A percentile compares a stretch with the other conserved stretches of the same genome.
These are phyloP conservation scores for Ianthella basta DNA, from an alignment of 37 sponge, comb jelly and placozoan genomes.

Conservation along the genomic window DNA sequence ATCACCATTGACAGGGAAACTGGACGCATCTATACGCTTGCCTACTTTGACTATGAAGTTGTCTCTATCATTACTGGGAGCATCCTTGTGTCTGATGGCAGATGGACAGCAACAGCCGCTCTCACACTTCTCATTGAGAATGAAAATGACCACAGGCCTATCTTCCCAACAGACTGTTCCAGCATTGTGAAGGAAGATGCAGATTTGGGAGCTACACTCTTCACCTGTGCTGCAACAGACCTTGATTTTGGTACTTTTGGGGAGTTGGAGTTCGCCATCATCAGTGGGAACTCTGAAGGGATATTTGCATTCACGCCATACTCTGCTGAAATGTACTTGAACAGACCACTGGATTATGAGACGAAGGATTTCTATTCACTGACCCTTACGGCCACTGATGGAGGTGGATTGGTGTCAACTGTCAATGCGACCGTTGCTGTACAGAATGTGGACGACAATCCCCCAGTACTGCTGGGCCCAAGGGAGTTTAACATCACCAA, in stretches of 20 bases:
- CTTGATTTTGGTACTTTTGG: neutral
- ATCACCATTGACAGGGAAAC: neutral
- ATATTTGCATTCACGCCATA: conserved; percentile 11
- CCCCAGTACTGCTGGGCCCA: neutral
- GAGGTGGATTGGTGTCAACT: neutral
- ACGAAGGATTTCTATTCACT: neutral
- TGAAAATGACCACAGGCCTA: conserved; percentile 28
- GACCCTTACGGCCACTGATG: neutral
- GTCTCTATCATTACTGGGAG: neutral
- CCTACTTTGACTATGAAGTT: neutral
- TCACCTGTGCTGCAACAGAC: neutral
- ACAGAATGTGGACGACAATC: conserved; percentile 19
- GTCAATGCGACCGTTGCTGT: neutral
- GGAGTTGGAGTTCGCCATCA: neutral
- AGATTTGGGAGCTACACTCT: neutral
- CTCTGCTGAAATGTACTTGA: neutral
- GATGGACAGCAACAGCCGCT: neutral
- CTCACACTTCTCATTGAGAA: conserved; percentile 6
- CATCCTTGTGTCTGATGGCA: neutral
- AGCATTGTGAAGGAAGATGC: neutral
- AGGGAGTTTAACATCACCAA: neutral
- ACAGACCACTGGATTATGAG: conserved; percentile 25
- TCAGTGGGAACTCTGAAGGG: neutral
- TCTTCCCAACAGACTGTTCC: conserved; percentile 14
- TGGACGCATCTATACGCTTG: neutral